A percentile compares a stretch with the other conserved stretches of the same genome.
phyloP scores from a whole-genome alignment of 2,797 vertebrate genomes.

The Helostoma temminkii region DNA sequence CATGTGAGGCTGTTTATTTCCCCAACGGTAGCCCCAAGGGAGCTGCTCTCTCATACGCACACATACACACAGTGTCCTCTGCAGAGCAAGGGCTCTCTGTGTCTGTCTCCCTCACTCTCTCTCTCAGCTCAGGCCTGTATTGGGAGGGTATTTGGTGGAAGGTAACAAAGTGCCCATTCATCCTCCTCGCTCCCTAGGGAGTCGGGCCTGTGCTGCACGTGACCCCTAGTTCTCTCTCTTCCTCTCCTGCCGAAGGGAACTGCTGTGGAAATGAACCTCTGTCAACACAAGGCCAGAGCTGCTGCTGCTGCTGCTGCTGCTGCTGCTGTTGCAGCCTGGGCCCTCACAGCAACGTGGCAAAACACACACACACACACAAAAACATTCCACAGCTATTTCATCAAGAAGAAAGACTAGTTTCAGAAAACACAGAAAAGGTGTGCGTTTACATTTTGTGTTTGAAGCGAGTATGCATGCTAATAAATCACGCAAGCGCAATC shows the following conservation, averaged over 20 bases:
- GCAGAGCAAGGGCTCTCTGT: constrained; percentile 43
- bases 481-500: background rate
- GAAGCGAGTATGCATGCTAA: background rate
- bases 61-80: constrained; percentile 27
- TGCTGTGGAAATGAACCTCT: constrained; percentile 64
- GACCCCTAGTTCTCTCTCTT: constrained; percentile 70
- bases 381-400: constrained; percentile 1
- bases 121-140: constrained; percentile 55
- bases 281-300: constrained; percentile 62
- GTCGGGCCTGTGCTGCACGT: constrained; percentile 64
- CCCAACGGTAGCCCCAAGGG: constrained; percentile 21
- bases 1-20: constrained; percentile 58
- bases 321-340: constrained; percentile 12
- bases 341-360: constrained; percentile 77
- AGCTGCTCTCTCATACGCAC: constrained; percentile 25
- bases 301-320: constrained; percentile 19
- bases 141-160: constrained; percentile 62
- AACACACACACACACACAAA: constrained; percentile 26
- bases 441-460: background rate
- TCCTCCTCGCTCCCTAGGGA: constrained; percentile 73
- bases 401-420: background rate
- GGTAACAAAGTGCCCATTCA: constrained; percentile 85
- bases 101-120: constrained; percentile 52
- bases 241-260: constrained; percentile 50
- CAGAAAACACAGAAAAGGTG: background rate